Evolutionary conservation across 2,888 invertebrate species (phyloP), one percentile per base, ranked within the genome.

Genomic region (Syrista parreyssii): DNA sequence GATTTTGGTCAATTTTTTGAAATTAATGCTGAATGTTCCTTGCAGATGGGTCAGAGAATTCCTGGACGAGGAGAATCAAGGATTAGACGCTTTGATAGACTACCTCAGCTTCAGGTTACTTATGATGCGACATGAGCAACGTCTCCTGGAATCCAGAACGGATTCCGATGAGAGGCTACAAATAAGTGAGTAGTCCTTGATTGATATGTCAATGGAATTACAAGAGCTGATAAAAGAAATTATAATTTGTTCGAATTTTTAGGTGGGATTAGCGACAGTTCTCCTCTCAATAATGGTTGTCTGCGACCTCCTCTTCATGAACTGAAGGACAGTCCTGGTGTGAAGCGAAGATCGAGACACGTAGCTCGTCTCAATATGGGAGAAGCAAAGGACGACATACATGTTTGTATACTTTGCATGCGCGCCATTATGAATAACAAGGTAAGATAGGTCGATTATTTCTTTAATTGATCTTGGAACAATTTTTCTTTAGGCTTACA

Each of bases 371-470:
- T 98, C 83, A 98, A 97, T 91, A 97, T 98, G 97, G 98, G 98
- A 76, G 97, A 98, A 87, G 96, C 98, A 79, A 97, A 98, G 82
- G 99, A 99, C 91, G 99, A 99, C 91, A 98, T 99, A 89, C 99
- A 99, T 92, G 98, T 99, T 81, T 99, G 99, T 93, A 98, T 99
- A 89, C 97, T 98, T 96, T 99, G 99, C 91, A 95, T 99, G 94
- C 94, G 99, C 79, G 99, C 99, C 86, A 99, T 99, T 89, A 99
- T 99, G 99, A 99, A 99, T 92, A 99, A 99, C 91, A 99, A 99
- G 94, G 96, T 95, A 85, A 84, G 55, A 86, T 79, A 30, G 33
- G 1, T 78, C 12, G 12, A 31, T 9, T 32, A 35, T 35, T 71
- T 34, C 6, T 32, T 34, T 55, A 75, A 12, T 75, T 34, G 35